A percentile compares a stretch with the other conserved stretches of the same genome.
Evolutionary conservation across 2,113 vertebrate genomes (phyloP).

Genomic region (Pionites leucogaster): DNA sequence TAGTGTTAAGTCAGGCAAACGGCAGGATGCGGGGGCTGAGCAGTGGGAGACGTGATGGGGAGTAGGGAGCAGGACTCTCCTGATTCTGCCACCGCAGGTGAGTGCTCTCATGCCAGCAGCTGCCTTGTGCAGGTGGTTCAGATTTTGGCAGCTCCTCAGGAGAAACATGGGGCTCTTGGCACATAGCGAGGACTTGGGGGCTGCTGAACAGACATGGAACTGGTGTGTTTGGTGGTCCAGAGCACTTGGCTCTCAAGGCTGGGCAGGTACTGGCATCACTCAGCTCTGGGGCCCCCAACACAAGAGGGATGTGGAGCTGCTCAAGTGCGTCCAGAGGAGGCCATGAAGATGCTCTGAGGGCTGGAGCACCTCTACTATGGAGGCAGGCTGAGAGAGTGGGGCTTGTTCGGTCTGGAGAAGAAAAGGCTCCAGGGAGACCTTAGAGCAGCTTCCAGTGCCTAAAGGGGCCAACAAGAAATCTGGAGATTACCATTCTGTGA

Average conservation of each 20-base stretch:
- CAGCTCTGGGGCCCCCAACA: background rate
- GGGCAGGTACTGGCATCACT: background rate
- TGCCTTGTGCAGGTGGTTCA: background rate
- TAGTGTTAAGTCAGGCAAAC: fast-evolving
- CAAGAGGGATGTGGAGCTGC: background rate
- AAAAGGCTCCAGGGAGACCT: background rate
- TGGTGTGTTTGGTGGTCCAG: background rate
- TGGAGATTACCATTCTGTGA: background rate
- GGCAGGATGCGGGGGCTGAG: background rate
- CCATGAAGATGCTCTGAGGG: background rate
- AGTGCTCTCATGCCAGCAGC: background rate
- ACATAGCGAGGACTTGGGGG: fast-evolving
- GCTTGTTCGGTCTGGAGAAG: background rate
- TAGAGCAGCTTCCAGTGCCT: background rate
- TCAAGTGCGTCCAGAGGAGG: background rate
- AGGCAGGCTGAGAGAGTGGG: background rate
- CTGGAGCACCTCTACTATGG: background rate
- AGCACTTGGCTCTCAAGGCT: background rate
- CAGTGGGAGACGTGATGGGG: fast-evolving
- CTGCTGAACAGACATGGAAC: background rate
- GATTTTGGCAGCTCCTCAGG: background rate
- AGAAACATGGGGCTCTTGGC: background rate
- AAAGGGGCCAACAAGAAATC: background rate
- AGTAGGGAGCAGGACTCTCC: background rate
- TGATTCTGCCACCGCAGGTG: background rate